Evolutionary conservation across 2,113 vertebrate species (phyloP).

Genomic region (Colossoma macropomum): DNA sequence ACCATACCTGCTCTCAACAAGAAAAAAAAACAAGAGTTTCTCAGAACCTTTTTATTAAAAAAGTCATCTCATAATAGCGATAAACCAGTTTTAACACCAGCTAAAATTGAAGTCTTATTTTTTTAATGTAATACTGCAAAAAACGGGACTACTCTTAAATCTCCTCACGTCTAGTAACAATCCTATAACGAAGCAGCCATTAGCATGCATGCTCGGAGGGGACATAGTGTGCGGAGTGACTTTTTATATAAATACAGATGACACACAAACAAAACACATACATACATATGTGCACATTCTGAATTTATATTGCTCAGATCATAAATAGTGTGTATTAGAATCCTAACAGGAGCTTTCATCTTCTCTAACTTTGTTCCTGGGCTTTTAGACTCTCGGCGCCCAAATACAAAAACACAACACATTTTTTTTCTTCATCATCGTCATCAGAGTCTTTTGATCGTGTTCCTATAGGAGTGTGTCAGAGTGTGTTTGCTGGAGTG

Average conservation of each 20-base stretch:
- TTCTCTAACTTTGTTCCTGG: neutral
- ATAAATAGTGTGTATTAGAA: slow-evolving; percentile 73
- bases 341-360: slow-evolving; percentile 32
- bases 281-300: slow-evolving; percentile 57
- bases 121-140: slow-evolving; percentile 65
- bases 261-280: slow-evolving; percentile 68
- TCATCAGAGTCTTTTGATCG: neutral
- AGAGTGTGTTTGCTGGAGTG: neutral
- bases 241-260: slow-evolving; percentile 72
- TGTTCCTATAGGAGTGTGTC: slow-evolving; percentile 22
- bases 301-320: slow-evolving; percentile 57
- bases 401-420: neutral
- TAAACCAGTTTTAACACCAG: slow-evolving; percentile 79
- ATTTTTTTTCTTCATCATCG: neutral
- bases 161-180: slow-evolving; percentile 73
- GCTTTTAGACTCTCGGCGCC: neutral
- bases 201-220: slow-evolving; percentile 66
- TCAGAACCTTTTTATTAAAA: slow-evolving; percentile 79
- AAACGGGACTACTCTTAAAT: slow-evolving; percentile 73
- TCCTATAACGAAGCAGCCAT: slow-evolving; percentile 69
- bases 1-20: neutral
- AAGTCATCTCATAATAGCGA: slow-evolving; percentile 68
- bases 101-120: slow-evolving; percentile 77
- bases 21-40: slow-evolving; percentile 38
- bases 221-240: slow-evolving; percentile 54